A percentile compares a stretch with the other conserved stretches of the same genome.
Evolutionary conservation across 2,113 vertebrate species (phyloP).

Genomic region (Gobiocypris rarus): DNA sequence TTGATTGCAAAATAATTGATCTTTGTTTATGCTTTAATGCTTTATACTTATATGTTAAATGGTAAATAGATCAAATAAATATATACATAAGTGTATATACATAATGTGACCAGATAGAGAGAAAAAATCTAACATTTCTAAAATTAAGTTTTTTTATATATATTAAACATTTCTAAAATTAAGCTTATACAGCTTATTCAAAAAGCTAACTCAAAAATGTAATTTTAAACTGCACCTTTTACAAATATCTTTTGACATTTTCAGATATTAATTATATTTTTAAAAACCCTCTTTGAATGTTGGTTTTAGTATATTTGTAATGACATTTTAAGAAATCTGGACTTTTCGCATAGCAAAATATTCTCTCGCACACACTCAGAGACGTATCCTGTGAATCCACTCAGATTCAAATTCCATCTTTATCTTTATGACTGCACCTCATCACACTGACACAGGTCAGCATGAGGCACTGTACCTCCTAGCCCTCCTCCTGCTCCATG

Average conservation of each 20-base stretch:
- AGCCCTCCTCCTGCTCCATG: background rate
- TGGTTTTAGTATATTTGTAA: conserved; percentile 8
- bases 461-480: conserved; percentile 14
- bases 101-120: too few relatives aligned
- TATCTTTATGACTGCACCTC: conserved; percentile 32
- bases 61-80: background rate
- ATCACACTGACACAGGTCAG: conserved; percentile 36
- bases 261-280: background rate
- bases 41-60: background rate
- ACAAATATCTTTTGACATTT: background rate
- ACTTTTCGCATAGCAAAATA: background rate
- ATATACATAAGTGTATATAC: too few relatives aligned
- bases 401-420: conserved; percentile 31
- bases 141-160: too few relatives aligned
- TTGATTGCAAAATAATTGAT: background rate
- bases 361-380: background rate
- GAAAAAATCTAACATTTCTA: too few relatives aligned
- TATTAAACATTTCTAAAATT: too few relatives aligned
- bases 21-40: background rate
- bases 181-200: too few relatives aligned
- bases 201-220: background rate
- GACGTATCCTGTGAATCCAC: background rate
- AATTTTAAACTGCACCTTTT: background rate
- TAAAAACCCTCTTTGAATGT: too few relatives aligned
- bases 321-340: background rate